A percentile compares a stretch with the other conserved stretches of the same genome.
These are phyloP conservation scores for Galbula dea DNA, from an alignment of 2,113 vertebrate genomes.

Conservation along the genomic window DNA sequence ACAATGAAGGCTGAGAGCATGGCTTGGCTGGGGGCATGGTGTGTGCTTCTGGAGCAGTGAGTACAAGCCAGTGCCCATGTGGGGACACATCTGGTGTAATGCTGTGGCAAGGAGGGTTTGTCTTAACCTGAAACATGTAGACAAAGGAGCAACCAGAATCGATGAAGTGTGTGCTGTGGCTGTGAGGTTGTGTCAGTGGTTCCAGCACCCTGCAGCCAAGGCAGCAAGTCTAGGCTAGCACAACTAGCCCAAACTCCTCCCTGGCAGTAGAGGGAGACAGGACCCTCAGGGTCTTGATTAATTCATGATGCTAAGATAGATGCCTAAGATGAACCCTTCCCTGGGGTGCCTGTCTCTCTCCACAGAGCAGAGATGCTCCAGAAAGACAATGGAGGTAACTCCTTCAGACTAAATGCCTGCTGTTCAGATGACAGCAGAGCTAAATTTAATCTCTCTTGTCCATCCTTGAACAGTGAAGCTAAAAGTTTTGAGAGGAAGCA, in stretches of 20 bases:
- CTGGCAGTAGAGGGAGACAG: neutral
- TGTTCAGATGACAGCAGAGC: neutral
- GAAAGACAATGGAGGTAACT: neutral
- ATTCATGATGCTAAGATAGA: neutral
- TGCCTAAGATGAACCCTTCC: neutral
- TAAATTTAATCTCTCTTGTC: neutral
- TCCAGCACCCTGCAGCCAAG: neutral
- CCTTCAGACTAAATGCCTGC: neutral
- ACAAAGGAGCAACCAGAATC: neutral
- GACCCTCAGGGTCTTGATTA: neutral
- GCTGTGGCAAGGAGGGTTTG: neutral
- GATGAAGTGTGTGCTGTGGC: neutral
- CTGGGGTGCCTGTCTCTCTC: neutral
- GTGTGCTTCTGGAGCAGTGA: neutral
- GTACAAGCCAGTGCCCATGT: fast-evolving
- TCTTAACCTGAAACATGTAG: fast-evolving
- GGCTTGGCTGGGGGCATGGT: neutral
- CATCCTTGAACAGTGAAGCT: neutral
- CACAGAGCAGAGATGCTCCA: neutral
- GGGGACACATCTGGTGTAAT: neutral
- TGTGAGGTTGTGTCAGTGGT: neutral
- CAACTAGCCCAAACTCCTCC: neutral
- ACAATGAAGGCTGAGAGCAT: neutral
- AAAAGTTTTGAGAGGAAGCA: neutral
- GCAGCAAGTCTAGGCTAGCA: neutral